These are phyloP conservation scores for Diorhabda sublineata DNA, from an alignment of 1,140 invertebrate species.

Conservation along the genomic window DNA sequence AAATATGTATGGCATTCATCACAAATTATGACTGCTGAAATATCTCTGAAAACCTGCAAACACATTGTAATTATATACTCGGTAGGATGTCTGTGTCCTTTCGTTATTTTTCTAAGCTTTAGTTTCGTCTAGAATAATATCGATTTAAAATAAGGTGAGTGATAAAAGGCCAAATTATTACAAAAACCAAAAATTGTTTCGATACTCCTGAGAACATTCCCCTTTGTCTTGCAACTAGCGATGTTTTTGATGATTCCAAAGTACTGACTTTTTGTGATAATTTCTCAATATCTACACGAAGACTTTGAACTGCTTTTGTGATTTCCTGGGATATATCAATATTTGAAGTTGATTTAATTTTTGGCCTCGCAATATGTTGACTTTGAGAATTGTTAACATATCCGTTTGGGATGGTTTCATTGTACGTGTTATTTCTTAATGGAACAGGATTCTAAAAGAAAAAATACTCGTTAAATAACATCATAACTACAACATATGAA, in stretches of 20 bases:
- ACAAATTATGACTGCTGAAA: too few relatives aligned
- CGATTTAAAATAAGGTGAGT: slow-evolving; percentile 48
- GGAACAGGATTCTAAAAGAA: slow-evolving; percentile 36
- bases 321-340: slow-evolving; percentile 47
- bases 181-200: slow-evolving; percentile 51
- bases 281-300: slow-evolving; percentile 48
- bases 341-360: slow-evolving; percentile 26
- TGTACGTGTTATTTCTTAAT: slow-evolving; percentile 21
- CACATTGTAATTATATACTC: too few relatives aligned
- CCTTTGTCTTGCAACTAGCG: slow-evolving; percentile 23
- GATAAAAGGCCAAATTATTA: slow-evolving; percentile 59
- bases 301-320: slow-evolving; percentile 44
- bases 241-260: slow-evolving; percentile 41
- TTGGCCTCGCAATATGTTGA: slow-evolving; percentile 34
- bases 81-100: too few relatives aligned
- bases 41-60: too few relatives aligned
- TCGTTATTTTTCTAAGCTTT: too few relatives aligned
- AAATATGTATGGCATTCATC: too few relatives aligned
- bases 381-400: slow-evolving; percentile 25
- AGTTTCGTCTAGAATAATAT: slow-evolving; percentile 10
- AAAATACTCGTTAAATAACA: not conserved
- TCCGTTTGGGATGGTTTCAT: slow-evolving; percentile 27
- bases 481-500: too few relatives aligned
- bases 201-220: slow-evolving; percentile 43
- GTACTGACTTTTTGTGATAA: slow-evolving; percentile 46